Evolutionary conservation across 1,140 invertebrate genomes (phyloP).

Genomic region (Diuraphis noxia): DNA sequence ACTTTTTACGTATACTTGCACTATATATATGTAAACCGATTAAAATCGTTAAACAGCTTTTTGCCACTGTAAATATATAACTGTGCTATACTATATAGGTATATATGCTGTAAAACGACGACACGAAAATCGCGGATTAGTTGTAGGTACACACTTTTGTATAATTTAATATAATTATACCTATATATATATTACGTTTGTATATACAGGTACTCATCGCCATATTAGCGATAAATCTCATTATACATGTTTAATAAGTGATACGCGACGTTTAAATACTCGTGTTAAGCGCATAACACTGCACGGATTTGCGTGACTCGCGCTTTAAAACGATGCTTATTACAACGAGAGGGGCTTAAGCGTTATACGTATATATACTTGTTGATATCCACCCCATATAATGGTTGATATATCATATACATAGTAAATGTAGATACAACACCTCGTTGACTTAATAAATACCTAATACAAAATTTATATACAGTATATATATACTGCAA

Average conservation of each 20-base stretch:
- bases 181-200: background rate
- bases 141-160: background rate
- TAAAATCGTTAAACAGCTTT: background rate
- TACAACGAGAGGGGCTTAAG: background rate
- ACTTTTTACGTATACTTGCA: background rate
- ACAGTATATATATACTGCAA: background rate
- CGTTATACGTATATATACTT: background rate
- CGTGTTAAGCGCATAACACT: background rate
- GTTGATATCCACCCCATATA: background rate
- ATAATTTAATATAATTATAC: background rate
- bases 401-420: background rate
- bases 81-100: too few relatives aligned
- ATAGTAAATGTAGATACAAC: background rate
- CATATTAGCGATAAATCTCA: background rate
- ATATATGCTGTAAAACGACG: background rate
- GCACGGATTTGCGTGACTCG: constrained; percentile 19
- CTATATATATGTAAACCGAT: background rate
- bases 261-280: background rate
- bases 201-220: background rate
- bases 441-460: background rate
- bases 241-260: background rate
- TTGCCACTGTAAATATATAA: background rate
- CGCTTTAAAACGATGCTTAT: background rate
- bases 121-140: background rate
- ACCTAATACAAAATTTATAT: background rate